These are phyloP conservation scores for Ectemnius continuus DNA, from an alignment of 2,888 invertebrate species.

Conservation along the genomic window DNA sequence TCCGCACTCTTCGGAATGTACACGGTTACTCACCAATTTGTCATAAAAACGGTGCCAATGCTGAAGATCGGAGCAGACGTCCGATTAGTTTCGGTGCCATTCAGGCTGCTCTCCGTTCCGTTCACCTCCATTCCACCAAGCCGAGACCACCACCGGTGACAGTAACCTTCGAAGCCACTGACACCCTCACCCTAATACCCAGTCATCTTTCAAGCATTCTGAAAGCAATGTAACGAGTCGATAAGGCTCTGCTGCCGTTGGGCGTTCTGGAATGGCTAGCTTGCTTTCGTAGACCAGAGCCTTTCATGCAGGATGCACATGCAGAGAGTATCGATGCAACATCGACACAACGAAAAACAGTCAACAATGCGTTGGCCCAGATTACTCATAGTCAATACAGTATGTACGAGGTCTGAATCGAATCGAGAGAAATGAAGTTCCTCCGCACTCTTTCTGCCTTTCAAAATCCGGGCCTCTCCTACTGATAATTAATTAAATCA, in stretches of 20 bases:
- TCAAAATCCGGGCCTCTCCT: too few relatives aligned
- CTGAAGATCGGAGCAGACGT: slow-evolving; percentile 86
- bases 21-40: slow-evolving; percentile 84
- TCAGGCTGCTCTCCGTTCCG: slow-evolving; percentile 72
- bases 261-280: too few relatives aligned
- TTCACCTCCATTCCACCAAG: slow-evolving; percentile 69
- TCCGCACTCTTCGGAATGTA: neutral
- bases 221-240: slow-evolving; percentile 35
- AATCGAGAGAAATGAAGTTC: too few relatives aligned
- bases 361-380: too few relatives aligned
- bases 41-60: slow-evolving; percentile 87
- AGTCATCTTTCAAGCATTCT: slow-evolving; percentile 68
- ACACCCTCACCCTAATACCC: slow-evolving; percentile 53
- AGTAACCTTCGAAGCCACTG: slow-evolving; percentile 57
- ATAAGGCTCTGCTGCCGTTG: slow-evolving; percentile 2
- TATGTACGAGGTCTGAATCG: too few relatives aligned
- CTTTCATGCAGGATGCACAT: too few relatives aligned
- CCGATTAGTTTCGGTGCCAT: slow-evolving; percentile 81
- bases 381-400: too few relatives aligned
- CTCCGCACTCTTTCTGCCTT: too few relatives aligned
- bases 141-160: slow-evolving; percentile 47
- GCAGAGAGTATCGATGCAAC: too few relatives aligned
- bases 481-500: neutral
- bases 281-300: too few relatives aligned
- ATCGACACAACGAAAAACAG: too few relatives aligned